Conservation (phyloP, 2,797 vertebrate species). For the Fistularia tabacaria region DNA sequence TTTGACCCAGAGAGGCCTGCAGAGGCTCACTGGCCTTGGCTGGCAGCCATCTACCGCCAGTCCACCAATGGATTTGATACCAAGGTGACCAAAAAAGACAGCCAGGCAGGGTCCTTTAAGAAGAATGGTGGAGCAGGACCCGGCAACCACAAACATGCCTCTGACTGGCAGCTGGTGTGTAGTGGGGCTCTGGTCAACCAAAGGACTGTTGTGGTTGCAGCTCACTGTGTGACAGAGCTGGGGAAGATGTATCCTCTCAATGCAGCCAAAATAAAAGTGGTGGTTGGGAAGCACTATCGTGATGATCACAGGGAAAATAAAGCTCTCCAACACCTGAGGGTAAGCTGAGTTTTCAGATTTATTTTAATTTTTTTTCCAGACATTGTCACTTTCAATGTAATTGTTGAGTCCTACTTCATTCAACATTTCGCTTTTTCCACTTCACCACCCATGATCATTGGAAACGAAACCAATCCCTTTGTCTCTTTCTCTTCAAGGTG, state of each 20-base stretch:
- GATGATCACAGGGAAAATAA: constrained; percentile 85
- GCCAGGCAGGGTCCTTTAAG: constrained; percentile 50
- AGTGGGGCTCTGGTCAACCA: constrained; percentile 93
- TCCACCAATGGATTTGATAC: constrained; percentile 61
- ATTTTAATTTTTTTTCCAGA: neutral
- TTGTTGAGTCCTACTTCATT: too few species aligned
- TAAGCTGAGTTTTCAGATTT: constrained; percentile 56
- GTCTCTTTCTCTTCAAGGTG: constrained; percentile 70
- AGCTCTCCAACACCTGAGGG: constrained; percentile 85
- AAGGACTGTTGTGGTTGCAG: constrained; percentile 88
- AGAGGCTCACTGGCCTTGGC: constrained; percentile 90
- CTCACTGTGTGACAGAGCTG: constrained; percentile 92
- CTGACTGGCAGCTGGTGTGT: constrained; percentile 90
- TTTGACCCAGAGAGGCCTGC: constrained; percentile 76
- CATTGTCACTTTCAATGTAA: neutral
- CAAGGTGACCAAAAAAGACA: constrained; percentile 66
- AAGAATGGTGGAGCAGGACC: constrained; percentile 38
- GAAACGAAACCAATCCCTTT: neutral
- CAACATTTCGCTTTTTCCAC: too few species aligned
- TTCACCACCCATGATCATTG: neutral
- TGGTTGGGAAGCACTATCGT: constrained; percentile 90
- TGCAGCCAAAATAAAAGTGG: constrained; percentile 83
- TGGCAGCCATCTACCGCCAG: constrained; percentile 88
- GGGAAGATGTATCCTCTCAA: constrained; percentile 85
- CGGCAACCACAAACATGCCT: constrained; percentile 55